A percentile compares a stretch with the other conserved stretches of the same genome.
These are phyloP conservation scores for Bombus balteatus DNA, from an alignment of 1,140 invertebrate genomes.

Conservation along the genomic window DNA sequence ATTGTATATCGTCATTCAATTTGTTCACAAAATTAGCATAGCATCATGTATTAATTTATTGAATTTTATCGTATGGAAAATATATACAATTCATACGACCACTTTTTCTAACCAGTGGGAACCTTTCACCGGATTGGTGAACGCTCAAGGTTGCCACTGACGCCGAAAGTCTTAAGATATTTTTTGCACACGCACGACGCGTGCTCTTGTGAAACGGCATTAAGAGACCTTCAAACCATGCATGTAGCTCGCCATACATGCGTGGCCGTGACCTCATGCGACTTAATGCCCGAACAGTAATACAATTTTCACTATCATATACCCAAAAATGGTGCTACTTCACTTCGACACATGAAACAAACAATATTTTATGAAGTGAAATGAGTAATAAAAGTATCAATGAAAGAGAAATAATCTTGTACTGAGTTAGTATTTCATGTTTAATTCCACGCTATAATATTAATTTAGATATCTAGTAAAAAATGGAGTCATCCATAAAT, in stretches of 20 bases:
- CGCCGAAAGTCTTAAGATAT: conserved; percentile 61
- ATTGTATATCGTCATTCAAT: not conserved
- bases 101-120: conserved; percentile 51
- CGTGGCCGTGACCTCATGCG: conserved; percentile 42
- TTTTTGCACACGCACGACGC: conserved; percentile 57
- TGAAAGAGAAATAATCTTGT: not conserved
- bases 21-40: not conserved
- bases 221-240: conserved; percentile 40
- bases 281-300: conserved; percentile 14
- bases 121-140: conserved; percentile 58
- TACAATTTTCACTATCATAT: not conserved
- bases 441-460: not conserved
- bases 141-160: conserved; percentile 56
- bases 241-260: not conserved
- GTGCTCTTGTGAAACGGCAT: conserved; percentile 60
- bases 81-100: not conserved
- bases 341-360: not conserved
- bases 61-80: not conserved
- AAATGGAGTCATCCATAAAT: not conserved
- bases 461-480: not conserved
- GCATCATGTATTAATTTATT: not conserved
- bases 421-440: not conserved
- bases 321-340: not conserved
- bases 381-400: not conserved
- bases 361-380: not conserved